phyloP scores from a whole-genome alignment of 2,797 vertebrate genomes.

The Sciaenops ocellatus region DNA sequence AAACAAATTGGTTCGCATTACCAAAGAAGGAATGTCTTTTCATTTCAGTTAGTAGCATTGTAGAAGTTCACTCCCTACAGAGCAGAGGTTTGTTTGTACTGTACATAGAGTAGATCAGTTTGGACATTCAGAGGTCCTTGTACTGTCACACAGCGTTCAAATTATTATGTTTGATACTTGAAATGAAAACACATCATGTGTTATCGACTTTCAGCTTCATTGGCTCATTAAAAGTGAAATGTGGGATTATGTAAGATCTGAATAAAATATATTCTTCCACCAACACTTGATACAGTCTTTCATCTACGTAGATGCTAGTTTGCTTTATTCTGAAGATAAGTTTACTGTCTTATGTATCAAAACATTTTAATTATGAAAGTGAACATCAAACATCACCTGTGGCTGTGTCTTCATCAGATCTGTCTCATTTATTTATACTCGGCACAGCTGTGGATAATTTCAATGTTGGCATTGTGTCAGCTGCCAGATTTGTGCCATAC shows the following conservation, averaged over 20 bases:
- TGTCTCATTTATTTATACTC: background rate
- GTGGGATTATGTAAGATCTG: slow-evolving; percentile 24
- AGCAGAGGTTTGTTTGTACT: background rate
- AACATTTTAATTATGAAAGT: background rate
- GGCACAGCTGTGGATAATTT: too few species aligned
- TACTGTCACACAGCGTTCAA: slow-evolving; percentile 19
- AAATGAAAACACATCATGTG: background rate
- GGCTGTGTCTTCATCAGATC: background rate
- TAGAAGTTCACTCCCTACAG: background rate
- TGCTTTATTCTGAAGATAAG: background rate
- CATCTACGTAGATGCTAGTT: background rate
- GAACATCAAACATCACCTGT: background rate
- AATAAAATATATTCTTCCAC: slow-evolving; percentile 43
- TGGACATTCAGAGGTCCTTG: slow-evolving; percentile 1
- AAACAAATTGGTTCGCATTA: background rate
- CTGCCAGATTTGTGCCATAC: background rate
- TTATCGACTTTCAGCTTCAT: background rate
- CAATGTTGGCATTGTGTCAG: background rate
- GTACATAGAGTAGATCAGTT: too few species aligned
- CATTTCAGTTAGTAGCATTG: background rate
- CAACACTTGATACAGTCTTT: background rate
- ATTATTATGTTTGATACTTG: slow-evolving; percentile 33
- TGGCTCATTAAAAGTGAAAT: slow-evolving; percentile 2
- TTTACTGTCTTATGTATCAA: background rate
- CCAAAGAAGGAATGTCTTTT: background rate